Evolutionary conservation across 2,797 vertebrate species (phyloP).

Genomic region (Salarias fasciatus): DNA sequence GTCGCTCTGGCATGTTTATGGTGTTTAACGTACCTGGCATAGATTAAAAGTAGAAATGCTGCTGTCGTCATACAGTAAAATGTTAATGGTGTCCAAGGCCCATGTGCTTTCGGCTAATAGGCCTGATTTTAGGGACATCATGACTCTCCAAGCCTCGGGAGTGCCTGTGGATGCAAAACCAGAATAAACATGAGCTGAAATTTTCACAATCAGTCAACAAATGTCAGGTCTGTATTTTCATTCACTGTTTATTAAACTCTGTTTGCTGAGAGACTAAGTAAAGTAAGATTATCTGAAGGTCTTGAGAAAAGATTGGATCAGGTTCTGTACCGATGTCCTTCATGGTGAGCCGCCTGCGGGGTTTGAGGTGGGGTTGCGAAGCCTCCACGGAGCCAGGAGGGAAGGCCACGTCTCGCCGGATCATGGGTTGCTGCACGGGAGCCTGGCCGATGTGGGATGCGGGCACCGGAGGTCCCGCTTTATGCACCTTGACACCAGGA

Average conservation of each 20-base stretch:
- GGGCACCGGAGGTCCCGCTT: constrained; percentile 94
- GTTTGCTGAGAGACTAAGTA: too few species aligned
- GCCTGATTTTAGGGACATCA: constrained; percentile 99
- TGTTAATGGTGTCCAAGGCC: constrained; percentile 99
- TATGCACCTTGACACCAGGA: constrained; percentile 97
- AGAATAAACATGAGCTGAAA: background rate
- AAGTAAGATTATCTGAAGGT: too few species aligned
- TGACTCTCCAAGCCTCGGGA: constrained; percentile 98
- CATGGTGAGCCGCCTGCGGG: constrained; percentile 92
- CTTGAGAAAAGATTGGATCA: too few species aligned
- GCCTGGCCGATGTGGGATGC: constrained; percentile 93
- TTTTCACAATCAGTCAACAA: background rate
- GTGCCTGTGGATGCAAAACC: constrained; percentile 84
- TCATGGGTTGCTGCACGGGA: constrained; percentile 91
- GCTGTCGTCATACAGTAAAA: constrained; percentile 96
- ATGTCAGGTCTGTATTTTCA: too few species aligned
- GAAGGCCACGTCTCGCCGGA: constrained; percentile 94
- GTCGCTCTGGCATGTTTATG: background rate
- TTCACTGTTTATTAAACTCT: too few species aligned
- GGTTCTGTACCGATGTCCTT: constrained; percentile 93
- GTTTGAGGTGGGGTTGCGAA: constrained; percentile 93
- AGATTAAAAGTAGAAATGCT: constrained; percentile 98
- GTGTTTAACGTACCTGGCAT: constrained; percentile 87
- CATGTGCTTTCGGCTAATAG: constrained; percentile 98
- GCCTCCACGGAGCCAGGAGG: constrained; percentile 95